Evolutionary conservation across 2,888 invertebrate species (phyloP).

Genomic region (Deilephila elpenor): DNA sequence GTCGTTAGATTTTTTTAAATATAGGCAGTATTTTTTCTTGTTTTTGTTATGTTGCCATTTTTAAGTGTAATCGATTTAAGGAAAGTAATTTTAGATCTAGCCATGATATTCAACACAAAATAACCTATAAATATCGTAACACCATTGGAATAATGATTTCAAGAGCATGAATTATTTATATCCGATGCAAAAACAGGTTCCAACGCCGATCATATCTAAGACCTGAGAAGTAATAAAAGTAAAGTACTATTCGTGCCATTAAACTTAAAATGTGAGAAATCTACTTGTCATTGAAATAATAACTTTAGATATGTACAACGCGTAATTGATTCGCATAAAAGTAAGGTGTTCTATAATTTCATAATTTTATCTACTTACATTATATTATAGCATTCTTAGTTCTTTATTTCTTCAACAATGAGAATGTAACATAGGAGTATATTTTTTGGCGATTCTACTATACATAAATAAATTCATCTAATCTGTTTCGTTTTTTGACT

Average conservation of each 20-base stretch:
- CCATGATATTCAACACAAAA: conserved; percentile 1
- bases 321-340: background rate
- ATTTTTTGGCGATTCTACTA: no score
- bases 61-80: background rate
- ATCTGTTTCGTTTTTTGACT: no score
- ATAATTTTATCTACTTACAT: background rate
- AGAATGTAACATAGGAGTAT: no score
- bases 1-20: background rate
- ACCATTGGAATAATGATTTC: conserved; percentile 8
- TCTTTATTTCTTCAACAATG: no score
- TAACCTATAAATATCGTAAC: conserved; percentile 4
- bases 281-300: conserved; percentile 1
- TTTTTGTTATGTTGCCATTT: no score
- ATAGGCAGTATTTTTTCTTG: background rate
- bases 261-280: conserved; percentile 19
- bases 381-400: no score
- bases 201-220: conserved; percentile 3
- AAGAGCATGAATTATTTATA: conserved; percentile 16
- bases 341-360: background rate
- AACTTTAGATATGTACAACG: background rate
- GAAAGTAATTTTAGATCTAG: background rate
- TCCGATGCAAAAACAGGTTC: conserved; percentile 3
- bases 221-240: conserved; percentile 5
- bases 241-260: background rate
- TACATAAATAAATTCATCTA: no score